Base-by-base conservation (phyloP, 2,888 invertebrate genomes). In the Eurois occulta region DNA sequence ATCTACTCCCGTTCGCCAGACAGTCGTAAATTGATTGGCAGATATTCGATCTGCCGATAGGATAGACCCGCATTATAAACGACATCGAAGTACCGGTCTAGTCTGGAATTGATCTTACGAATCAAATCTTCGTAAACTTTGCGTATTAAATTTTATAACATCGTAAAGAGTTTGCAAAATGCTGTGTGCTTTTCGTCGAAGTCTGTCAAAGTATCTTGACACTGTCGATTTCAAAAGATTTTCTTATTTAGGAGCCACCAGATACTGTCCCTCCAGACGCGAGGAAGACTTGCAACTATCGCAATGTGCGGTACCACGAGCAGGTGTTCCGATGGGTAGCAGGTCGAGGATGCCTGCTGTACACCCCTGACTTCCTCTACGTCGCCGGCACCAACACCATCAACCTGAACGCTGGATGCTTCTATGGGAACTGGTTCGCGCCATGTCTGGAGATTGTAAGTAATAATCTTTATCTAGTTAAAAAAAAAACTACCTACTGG, bases 261-360 rank as follows among this genome's bases (percentile, higher is more conserved):
- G 89, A 94, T 72, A 80, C 90, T 13, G 89, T 95, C 4, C 89
- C 94, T 0, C 81, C 89, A 0, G 93, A 94, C 46, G 83, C 90
- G 1, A 88, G 87, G 1, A 95, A 94, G 86, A 90, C 90, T 2
- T 97, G 97, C 88, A 94, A 96, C 89, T 97, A 93, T 85, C 94
- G 96, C 18, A 96, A 94, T 84, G 88, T 90, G 11, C 87, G 89
- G 11, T 96, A 93, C 86, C 95, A 95, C 62, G 95, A 96, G 89
- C 96, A 96, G 83, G 92, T 96, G 35, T 97, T 90, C 92, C 93
- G 93, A 41, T 96, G 96, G 96, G 94, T 95, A 78, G 95, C 96
- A 0, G 96, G 96, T 0, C 90, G 95, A 6, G 96, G 96, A 3
- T 97, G 97, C 82, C 86, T 96, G n/a, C 86, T 94, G 48, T 97